Conservation (phyloP, 2,113 vertebrate genomes). For the Ammodytes marinus region DNA sequence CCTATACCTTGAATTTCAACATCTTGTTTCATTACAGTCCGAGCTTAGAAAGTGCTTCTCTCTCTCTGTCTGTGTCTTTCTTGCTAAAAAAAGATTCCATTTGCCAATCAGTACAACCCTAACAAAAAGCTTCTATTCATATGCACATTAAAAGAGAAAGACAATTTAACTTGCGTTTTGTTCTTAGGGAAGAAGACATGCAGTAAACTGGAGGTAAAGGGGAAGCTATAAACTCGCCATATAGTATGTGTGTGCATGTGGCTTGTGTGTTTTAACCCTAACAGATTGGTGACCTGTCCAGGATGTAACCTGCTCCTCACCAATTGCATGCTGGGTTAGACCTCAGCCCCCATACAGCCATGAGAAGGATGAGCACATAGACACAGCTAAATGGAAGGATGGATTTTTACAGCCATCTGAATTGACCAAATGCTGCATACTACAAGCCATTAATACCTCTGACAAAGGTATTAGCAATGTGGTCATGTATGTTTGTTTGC, state of each 20-base stretch:
- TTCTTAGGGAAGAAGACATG: not conserved
- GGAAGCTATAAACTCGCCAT: not conserved
- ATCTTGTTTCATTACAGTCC: no score
- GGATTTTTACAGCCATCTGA: not conserved
- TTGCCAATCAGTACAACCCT: no score
- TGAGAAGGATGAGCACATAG: not conserved
- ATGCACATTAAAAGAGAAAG: not conserved
- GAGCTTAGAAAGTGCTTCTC: no score
- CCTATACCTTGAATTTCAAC: constrained; percentile 53
- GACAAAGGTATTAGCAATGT: not conserved
- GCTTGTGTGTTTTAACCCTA: not conserved
- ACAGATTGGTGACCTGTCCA: constrained; percentile 4
- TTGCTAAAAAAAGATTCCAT: no score
- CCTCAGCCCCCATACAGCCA: not conserved
- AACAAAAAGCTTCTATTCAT: not conserved
- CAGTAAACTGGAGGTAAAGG: not conserved
- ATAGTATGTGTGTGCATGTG: not conserved
- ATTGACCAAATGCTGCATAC: not conserved
- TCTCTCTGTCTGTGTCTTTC: no score
- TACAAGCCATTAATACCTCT: not conserved
- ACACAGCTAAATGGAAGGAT: not conserved
- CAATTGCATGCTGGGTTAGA: not conserved
- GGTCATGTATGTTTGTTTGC: not conserved
- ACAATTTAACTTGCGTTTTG: not conserved
- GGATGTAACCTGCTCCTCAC: not conserved